phyloP scores from a whole-genome alignment of 2,888 invertebrate species.

The Nephrotoma appendiculata region DNA sequence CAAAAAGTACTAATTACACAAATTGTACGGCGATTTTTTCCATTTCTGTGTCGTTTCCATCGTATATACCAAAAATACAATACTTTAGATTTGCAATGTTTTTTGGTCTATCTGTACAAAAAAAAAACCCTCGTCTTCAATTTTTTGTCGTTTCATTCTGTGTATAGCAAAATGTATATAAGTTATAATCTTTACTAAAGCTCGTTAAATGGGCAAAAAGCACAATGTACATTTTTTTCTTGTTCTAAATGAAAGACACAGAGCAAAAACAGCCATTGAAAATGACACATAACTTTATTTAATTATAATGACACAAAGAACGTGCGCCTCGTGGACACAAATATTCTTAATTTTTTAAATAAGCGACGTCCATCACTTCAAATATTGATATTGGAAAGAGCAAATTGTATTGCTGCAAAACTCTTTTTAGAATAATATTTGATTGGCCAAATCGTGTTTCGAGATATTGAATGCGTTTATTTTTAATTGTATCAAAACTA shows the following conservation, averaged over 20 bases:
- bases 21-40: neutral
- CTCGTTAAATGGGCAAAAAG: neutral
- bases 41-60: neutral
- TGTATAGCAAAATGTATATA: neutral
- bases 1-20: neutral
- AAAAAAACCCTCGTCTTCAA: neutral
- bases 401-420: no score
- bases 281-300: neutral
- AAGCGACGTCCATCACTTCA: no score
- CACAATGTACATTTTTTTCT: neutral
- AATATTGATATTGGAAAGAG: no score
- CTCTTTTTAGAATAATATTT: no score
- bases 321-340: neutral
- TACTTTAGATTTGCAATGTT: neutral
- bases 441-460: no score
- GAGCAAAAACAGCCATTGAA: neutral
- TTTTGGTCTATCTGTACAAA: neutral
- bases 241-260: neutral
- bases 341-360: no score
- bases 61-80: no score
- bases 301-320: neutral
- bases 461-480: no score
- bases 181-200: neutral
- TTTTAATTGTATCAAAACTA: no score
- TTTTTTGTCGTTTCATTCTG: neutral